phyloP scores from a whole-genome alignment of 2,113 vertebrate species.

The Pagrus major region DNA sequence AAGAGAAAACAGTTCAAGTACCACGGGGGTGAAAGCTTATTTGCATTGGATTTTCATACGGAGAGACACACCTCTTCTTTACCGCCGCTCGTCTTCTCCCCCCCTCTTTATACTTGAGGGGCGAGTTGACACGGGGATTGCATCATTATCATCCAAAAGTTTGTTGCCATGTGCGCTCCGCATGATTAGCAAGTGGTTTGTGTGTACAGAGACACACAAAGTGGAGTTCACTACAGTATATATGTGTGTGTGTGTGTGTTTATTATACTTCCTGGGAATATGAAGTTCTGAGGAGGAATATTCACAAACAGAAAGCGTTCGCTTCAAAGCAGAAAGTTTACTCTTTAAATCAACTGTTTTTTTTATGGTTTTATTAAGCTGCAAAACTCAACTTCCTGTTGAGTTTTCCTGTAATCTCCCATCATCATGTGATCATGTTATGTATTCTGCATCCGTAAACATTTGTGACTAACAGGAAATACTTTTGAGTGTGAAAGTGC shows the following conservation, averaged over 20 bases:
- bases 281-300: conserved; percentile 33
- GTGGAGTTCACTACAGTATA: conserved; percentile 6
- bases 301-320: conserved; percentile 39
- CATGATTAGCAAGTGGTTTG: conserved; percentile 89
- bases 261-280: conserved; percentile 59
- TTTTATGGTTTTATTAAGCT: neutral
- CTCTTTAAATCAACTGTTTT: conserved; percentile 27
- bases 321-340: conserved; percentile 56
- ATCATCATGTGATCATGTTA: too few relatives aligned
- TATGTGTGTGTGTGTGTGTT: conserved; percentile 25
- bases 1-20: conserved; percentile 99
- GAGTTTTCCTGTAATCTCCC: neutral
- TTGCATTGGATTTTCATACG: conserved; percentile 99
- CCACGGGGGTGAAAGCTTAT: conserved; percentile 99
- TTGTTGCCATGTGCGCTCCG: conserved; percentile 89
- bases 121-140: conserved; percentile 93
- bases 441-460: too few relatives aligned
- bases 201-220: conserved; percentile 17
- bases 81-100: conserved; percentile 85
- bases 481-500: too few relatives aligned
- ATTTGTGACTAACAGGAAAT: too few relatives aligned
- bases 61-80: conserved; percentile 92
- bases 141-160: conserved; percentile 96
- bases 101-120: conserved; percentile 87
- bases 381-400: neutral